Base-by-base conservation (phyloP, 2,113 vertebrate genomes). In the Nymphicus hollandicus region DNA sequence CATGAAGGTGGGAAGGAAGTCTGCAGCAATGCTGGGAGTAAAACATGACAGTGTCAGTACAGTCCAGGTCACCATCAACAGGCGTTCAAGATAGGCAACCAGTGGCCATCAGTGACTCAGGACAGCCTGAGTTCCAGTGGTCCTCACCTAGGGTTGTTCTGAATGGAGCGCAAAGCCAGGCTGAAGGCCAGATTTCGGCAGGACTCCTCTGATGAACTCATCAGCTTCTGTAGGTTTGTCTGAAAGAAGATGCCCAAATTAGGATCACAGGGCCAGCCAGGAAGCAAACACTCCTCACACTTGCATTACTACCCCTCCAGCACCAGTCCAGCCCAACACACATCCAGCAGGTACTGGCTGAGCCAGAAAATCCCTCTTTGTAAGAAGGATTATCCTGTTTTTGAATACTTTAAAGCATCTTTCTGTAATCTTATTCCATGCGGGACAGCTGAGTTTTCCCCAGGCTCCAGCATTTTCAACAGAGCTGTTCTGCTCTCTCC, bases 1-100 rank as follows among this genome's bases (percentile, higher is more conserved):
- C 99, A 99, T 99, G 98, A 99, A 99, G 1, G 99, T 99, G 43
- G 99, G 99, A 80, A 99, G 97, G 97, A 99, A 99, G 89, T 99
- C 99, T 5, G 98, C 98, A 11, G 99, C 99, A 66, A 99, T 97
- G 95, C 99, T 99, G 93, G 6, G 56, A 84, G 29, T 17, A 70
- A 94, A 79, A 70, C 16, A 31, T 17, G 17, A 56, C 13, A 95
- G 84, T 4, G 86, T 84, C 66, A 87, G 70, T 10, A 31, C 3
- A 71, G 35, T 15, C 69, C 56, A 79, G 28, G 13, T 5, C 25
- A 27, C 15, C 56, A 64, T 6, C 81, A 53, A 33, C 9, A 53
- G 50, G 27, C 2, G 0, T 3, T 50, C 17, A 8, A 55, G 31
- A 13, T 2, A 13, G 53, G 37, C 77, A 86, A 37, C 9, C 61